Evolutionary conservation across 2,888 invertebrate genomes (phyloP).

Genomic region (Poecilus cupreus): DNA sequence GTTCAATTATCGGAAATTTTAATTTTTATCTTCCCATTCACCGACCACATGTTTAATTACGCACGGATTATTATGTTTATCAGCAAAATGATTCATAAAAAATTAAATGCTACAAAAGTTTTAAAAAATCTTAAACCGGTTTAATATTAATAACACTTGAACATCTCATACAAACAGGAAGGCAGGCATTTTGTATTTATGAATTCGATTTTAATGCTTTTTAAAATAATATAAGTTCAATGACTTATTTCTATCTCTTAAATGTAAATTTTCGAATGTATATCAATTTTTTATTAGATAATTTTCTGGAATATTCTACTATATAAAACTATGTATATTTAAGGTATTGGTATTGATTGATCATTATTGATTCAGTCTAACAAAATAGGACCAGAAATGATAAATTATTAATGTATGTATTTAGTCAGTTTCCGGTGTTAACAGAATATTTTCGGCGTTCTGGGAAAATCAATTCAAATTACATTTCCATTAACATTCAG

Average conservation of each 20-base stretch:
- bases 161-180: neutral
- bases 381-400: neutral
- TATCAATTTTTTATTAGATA: too few species aligned
- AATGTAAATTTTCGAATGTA: too few species aligned
- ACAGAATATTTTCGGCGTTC: slow-evolving; percentile 3
- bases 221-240: neutral
- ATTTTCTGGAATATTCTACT: too few species aligned
- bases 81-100: neutral
- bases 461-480: neutral
- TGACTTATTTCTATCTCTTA: neutral
- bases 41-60: neutral
- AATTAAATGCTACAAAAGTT: neutral
- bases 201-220: neutral
- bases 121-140: slow-evolving; percentile 13
- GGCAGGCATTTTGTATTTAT: neutral
- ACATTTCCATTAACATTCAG: neutral
- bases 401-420: neutral
- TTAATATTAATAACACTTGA: neutral
- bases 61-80: neutral
- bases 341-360: neutral
- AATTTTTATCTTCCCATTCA: neutral
- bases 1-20: neutral
- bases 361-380: neutral
- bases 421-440: neutral
- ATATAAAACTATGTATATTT: neutral